Base-by-base conservation (phyloP, 2,113 vertebrate genomes). In the Urocolius indicus region DNA sequence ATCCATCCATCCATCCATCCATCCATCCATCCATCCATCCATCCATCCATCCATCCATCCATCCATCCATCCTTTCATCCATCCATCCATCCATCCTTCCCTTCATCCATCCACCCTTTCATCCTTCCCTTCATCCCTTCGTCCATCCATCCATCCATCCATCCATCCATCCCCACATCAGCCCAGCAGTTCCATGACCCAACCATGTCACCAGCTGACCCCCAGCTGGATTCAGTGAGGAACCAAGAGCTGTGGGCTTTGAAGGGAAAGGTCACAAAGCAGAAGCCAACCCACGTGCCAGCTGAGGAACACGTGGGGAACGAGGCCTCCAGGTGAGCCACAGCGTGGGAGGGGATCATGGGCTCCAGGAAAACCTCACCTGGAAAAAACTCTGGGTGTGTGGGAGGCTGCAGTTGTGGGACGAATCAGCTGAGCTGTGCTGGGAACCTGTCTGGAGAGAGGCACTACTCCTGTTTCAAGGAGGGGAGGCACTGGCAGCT, bases 181-280 rank as follows among this genome's bases (percentile, higher is more conserved):
- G n/a, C n/a, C n/a, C n/a, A n/a, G n/a, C n/a, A n/a, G n/a, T n/a
- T n/a, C n/a, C n/a, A n/a, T n/a, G n/a, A n/a, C n/a, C n/a, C n/a
- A n/a, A n/a, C n/a, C n/a, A 23, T 0, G 0, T 2, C 27, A 6
- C 75, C 79, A 24, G 36, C 17, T 72, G 10, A 10, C n/a, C 58
- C 86, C 93, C 86, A 30, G 22, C 86, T 88, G 34, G 76, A 16
- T 36, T 58, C 91, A 27, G 72, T 3, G 26, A 57, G 46, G 67
- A 76, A 18, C 7, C 3, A n/a, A 2, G 7, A 61, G 13, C 17
- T 2, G 19, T 3, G 49, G 43, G 54, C 22, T 68, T 41, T 23
- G 46, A 15, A 34, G 41, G 29, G 49, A n/a, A 73, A 83, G 30
- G 54, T 9, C 79, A 34, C n/a, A 5, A 41, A 4, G 0, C 63